Base-by-base conservation (phyloP, 2,888 invertebrate genomes). In the Leptinotarsa rubiginosa region DNA sequence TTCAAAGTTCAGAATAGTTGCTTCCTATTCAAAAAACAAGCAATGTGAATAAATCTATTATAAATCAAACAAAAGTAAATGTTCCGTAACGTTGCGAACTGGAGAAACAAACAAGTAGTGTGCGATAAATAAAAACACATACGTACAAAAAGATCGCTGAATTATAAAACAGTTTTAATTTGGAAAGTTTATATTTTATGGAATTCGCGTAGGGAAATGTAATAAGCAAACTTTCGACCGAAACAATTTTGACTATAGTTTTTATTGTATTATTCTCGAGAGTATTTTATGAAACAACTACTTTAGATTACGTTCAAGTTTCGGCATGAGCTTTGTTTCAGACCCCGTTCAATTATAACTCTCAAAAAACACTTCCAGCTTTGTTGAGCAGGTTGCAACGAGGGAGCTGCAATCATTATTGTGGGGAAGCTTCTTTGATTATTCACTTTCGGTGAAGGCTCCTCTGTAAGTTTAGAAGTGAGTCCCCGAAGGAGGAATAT, bases 211-310 rank as follows among this genome's bases (percentile, higher is more conserved):
- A 74, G 80, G 80, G 76, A 81, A 81, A 81, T 79, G 80, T 80
- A 82, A 83, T 81, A 81, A 81, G 80, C 81, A 79, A 80, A 83
- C 80, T 83, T 82, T 80, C 71, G 75, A 75, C 76, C 75, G 72
- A 79, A 81, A 81, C 78, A 81, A 83, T 81, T 81, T 79, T 77
- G 79, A 77, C 80, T 78, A 77, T 78, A 79, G 79, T 82, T 83
- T 82, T 82, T 81, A 82, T 81, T 79, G 81, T 79, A 82, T 82
- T 80, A 78, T 79, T 77, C 82, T 79, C 82, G 54, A 50, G 82
- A 80, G 81, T 80, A 80, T 82, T 82, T 81, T 79, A 79, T 80
- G 75, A 77, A 81, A 81, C 78, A 78, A 79, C 74, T 78, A 74
- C 76, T 77, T 73, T 74, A 77, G 75, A 78, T 78, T 78, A 75